phyloP scores from a whole-genome alignment of 2,888 invertebrate genomes.

The Agrypnus murinus region DNA sequence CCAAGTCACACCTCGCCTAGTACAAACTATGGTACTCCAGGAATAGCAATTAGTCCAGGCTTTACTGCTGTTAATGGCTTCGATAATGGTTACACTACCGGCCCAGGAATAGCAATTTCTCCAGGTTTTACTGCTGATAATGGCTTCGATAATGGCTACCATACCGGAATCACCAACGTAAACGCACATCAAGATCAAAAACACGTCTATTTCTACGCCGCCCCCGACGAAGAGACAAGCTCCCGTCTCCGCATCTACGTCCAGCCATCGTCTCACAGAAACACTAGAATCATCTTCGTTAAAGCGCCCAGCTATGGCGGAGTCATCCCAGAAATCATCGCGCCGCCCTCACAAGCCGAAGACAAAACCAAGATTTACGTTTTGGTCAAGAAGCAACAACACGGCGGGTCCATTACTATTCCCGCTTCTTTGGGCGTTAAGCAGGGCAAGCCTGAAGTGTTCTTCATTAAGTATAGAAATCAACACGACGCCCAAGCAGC shows the following conservation, averaged over 20 bases:
- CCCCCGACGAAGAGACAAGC: constrained; percentile 64
- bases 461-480: constrained; percentile 87
- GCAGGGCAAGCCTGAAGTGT: constrained; percentile 90
- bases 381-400: constrained; percentile 77
- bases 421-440: constrained; percentile 84
- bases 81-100: too few relatives aligned
- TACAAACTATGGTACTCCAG: background rate
- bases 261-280: constrained; percentile 66
- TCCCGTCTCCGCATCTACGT: constrained; percentile 56
- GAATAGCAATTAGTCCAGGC: too few relatives aligned
- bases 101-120: background rate
- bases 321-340: constrained; percentile 61
- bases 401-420: constrained; percentile 84
- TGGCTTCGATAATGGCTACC: too few relatives aligned
- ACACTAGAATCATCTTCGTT: constrained; percentile 71
- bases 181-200: constrained; percentile 57
- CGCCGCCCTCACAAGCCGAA: constrained; percentile 58
- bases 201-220: constrained; percentile 66
- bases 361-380: constrained; percentile 68
- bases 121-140: too few relatives aligned
- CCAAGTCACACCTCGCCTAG: background rate
- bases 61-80: too few relatives aligned
- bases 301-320: constrained; percentile 66
- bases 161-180: background rate
- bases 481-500: constrained; percentile 57